phyloP scores from a whole-genome alignment of 2,113 vertebrate species.

The Hypomesus transpacificus region DNA sequence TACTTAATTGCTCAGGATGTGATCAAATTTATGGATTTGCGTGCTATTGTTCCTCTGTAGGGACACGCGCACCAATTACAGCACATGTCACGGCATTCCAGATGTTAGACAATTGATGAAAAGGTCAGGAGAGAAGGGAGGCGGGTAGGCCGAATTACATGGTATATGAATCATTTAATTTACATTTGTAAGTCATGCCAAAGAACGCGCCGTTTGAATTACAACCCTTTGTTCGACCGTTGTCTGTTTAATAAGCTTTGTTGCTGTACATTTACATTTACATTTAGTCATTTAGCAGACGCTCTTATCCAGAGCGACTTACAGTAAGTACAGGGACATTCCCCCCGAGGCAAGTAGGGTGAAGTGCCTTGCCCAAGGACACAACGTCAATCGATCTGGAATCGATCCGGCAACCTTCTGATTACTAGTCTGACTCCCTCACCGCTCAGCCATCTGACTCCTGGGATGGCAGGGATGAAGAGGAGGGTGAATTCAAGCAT shows the following conservation, averaged over 20 bases:
- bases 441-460: no score
- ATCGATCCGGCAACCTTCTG: no score
- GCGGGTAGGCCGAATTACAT: not conserved
- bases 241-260: constrained; percentile 19
- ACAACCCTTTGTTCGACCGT: constrained; percentile 13
- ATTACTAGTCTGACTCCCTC: no score
- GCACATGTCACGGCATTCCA: constrained; percentile 1
- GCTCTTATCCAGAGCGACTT: no score
- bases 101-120: constrained; percentile 30
- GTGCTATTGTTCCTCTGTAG: constrained; percentile 24
- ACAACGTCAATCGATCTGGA: no score
- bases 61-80: constrained; percentile 12
- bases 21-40: constrained; percentile 33
- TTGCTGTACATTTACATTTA: constrained; percentile 1
- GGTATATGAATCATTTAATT: constrained; percentile 31
- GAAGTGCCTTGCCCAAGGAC: no score
- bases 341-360: no score
- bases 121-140: not conserved
- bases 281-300: no score
- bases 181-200: constrained; percentile 31
- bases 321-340: no score
- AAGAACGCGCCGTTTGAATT: not conserved
- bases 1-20: constrained; percentile 39
- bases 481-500: not conserved
- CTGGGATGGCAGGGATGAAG: not conserved